Evolutionary conservation across 2,113 vertebrate genomes (phyloP), one percentile per base, ranked within the genome.

Genomic region (Macrotus californicus): DNA sequence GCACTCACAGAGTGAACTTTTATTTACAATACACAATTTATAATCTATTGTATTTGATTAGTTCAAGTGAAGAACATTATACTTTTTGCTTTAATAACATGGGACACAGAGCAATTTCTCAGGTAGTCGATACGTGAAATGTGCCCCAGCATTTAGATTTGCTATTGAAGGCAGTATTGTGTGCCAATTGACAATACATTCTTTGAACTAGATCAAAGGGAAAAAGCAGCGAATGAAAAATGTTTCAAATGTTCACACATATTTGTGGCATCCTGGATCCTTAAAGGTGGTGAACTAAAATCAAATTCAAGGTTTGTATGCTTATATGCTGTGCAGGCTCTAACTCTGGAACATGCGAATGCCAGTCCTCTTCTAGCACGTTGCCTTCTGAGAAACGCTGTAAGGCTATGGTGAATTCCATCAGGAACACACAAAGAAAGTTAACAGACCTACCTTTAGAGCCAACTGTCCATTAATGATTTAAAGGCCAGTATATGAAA

Each of bases 1-100:
- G 99, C 99, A 99, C 99, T 99, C 99, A 99, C 99, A 99, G 99
- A 99, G 99, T 99, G 99, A 99, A 99, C 99, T 99, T 99, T 99
- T 99, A 99, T 99, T 98, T 99, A 99, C 99, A 99, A 98, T 99
- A 99, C 98, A 99, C 98, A 99, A 99, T 99, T 99, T 98, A 99
- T 99, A 99, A 99, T 99, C 98, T 99, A 99, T 98, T 99, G 99
- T 99, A 98, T 98, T 98, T 98, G 98, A 99, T 99, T 98, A 99
- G 98, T 98, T 98, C 98, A 98, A 98, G 98, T 98, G 98, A 98
- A 98, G 98, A 99, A 98, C 98, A 98, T 98, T 98, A 98, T 98
- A 98, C 97, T 98, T 98, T 98, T 98, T 98, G 97, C 98, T 98
- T 98, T 98, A 96, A 46, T 97, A 97, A 98, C 92, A 97, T 98